Percentiles rank a stretch among this genome's conserved stretches.
Conservation (phyloP, 2,113 vertebrate genomes). For the Coryphaenoides rupestris region DNA sequence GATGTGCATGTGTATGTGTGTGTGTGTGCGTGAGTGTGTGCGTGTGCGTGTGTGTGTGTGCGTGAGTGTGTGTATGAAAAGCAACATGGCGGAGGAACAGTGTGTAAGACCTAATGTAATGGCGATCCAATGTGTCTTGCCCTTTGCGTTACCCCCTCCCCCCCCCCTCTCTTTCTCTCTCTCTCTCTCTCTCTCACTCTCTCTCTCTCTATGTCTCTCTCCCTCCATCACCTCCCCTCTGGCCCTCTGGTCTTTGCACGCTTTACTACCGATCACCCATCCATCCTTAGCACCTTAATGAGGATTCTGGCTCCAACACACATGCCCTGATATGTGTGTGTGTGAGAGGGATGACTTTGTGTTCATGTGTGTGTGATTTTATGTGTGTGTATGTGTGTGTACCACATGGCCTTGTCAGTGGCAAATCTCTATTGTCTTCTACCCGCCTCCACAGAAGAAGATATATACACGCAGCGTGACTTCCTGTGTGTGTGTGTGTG, state of each 20-base stretch:
- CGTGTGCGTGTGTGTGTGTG: too few species aligned
- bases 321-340: conserved; percentile 4
- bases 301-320: conserved; percentile 11
- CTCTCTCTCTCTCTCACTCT: background rate
- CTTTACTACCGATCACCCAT: conserved; percentile 19
- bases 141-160: too few species aligned
- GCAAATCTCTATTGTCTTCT: conserved; percentile 49
- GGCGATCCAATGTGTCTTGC: too few species aligned
- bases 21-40: too few species aligned
- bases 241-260: background rate
- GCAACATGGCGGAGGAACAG: too few species aligned
- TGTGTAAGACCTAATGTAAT: too few species aligned
- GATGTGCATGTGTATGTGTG: too few species aligned
- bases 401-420: conserved; percentile 34
- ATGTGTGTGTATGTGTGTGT: background rate
- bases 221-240: background rate
- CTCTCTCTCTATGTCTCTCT: background rate
- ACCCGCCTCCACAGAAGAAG: conserved; percentile 45
- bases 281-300: conserved; percentile 38
- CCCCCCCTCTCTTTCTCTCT: background rate
- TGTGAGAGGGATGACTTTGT: background rate
- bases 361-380: conserved; percentile 2
- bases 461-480: conserved; percentile 33
- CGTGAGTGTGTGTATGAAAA: too few species aligned
- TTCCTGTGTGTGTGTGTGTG: conserved; percentile 26